Evolutionary conservation across 2,797 vertebrate genomes (phyloP), one percentile per base, ranked within the genome.

Genomic region (Sparus aurata): DNA sequence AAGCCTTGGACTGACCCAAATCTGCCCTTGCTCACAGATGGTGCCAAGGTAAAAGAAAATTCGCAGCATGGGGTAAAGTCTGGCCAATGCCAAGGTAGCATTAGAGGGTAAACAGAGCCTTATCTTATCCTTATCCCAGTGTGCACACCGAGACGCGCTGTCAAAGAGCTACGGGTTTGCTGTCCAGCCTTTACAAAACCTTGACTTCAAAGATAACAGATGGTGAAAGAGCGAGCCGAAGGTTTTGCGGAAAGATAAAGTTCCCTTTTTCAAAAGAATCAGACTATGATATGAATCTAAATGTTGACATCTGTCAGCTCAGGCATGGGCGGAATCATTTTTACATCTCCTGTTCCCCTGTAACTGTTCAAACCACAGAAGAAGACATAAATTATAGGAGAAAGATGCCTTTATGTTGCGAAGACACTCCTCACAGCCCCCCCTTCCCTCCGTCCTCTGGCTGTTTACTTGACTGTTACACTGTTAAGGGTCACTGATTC

Each of bases 51-150:
- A 89, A 92, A 88, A 90, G 65, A 86, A 87, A 87, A 87, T 73
- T 75, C 82, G 46, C 78, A 20, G 78, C 77, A 82, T 82, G 88
- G 90, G 82, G 85, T 85, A 70, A 89, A 85, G 85, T 80, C 85
- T 87, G 82, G 60, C 82, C 83, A 85, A 67, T 83, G 83, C 90
- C 87, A 90, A 89, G 84, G 85, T 78, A 85, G 87, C 67, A 85
- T 76, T 86, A 80, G 83, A 85, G 89, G 84, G 89, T 89, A 91
- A 93, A 92, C 85, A 92, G 41, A 73, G 66, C 77, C 85, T 92
- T 94, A 93, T 94, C 93, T 94, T 84, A 89, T 92, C 87, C 83
- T 85, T 81, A 80, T 91, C 91, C 85, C 88, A 76, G 77, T 69
- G 66, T 60, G 80, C 89, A 73, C 80, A 76, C 83, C n/a, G 70